These are phyloP conservation scores for Morone chrysops DNA, from an alignment of 2,113 vertebrate genomes.

Conservation along the genomic window DNA sequence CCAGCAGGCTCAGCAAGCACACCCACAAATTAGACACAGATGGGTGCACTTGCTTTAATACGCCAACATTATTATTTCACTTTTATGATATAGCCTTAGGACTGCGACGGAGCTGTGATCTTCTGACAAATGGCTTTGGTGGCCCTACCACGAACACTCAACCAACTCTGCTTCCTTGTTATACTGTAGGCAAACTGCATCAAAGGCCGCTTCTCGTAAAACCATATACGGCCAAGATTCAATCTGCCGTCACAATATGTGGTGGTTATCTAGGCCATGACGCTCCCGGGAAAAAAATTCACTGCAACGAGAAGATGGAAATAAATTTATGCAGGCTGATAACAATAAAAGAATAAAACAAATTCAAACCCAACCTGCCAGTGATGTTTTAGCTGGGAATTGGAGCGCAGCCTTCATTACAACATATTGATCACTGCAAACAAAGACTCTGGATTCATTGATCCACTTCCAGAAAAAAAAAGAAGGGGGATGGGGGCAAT, in stretches of 20 bases:
- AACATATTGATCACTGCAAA: slow-evolving; percentile 87
- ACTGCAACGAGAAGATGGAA: slow-evolving; percentile 63
- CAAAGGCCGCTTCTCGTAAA: slow-evolving; percentile 61
- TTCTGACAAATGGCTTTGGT: slow-evolving; percentile 33
- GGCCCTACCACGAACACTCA: not conserved
- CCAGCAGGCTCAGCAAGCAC: slow-evolving; percentile 53
- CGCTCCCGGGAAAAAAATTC: slow-evolving; percentile 41
- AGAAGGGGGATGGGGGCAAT: slow-evolving; percentile 27
- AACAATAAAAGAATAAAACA: slow-evolving; percentile 79
- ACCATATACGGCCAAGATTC: slow-evolving; percentile 67
- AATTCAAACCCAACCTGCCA: slow-evolving; percentile 69
- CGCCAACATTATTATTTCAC: slow-evolving; percentile 56
- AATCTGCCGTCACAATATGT: slow-evolving; percentile 75
- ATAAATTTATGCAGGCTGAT: slow-evolving; percentile 78
- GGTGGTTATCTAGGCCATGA: slow-evolving; percentile 75
- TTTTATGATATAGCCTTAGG: slow-evolving; percentile 41
- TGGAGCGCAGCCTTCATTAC: slow-evolving; percentile 88
- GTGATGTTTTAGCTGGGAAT: slow-evolving; percentile 80
- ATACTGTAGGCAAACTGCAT: slow-evolving; percentile 53
- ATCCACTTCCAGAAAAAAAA: slow-evolving; percentile 77
- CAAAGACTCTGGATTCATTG: slow-evolving; percentile 87
- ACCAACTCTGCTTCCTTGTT: slow-evolving; percentile 34
- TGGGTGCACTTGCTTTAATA: slow-evolving; percentile 56
- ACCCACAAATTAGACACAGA: slow-evolving; percentile 64
- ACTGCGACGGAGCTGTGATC: slow-evolving; percentile 28